Percentiles rank a stretch among this genome's conserved stretches.
Conservation (phyloP, 2,797 vertebrate genomes). For the Chromobotia macracanthus region DNA sequence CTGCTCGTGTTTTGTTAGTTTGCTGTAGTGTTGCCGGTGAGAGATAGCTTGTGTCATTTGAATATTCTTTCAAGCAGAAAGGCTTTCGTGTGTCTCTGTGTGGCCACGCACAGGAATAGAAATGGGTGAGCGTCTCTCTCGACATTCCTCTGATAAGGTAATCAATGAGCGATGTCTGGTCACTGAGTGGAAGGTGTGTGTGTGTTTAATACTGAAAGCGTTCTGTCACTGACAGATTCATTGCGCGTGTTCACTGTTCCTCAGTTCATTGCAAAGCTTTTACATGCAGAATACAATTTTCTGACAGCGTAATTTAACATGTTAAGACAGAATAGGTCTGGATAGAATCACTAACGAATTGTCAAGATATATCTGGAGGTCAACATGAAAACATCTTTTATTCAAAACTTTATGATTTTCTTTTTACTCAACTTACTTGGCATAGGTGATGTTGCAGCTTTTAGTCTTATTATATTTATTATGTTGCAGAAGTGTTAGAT, state of each 20-base stretch:
- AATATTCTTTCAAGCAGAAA: slow-evolving; percentile 35
- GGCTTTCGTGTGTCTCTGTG: background rate
- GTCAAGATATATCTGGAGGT: background rate
- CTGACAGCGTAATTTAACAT: slow-evolving; percentile 37
- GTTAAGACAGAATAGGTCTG: slow-evolving; percentile 33
- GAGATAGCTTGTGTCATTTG: slow-evolving; percentile 47
- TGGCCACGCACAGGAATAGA: slow-evolving; percentile 30
- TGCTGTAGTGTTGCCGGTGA: slow-evolving; percentile 24
- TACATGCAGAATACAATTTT: slow-evolving; percentile 29
- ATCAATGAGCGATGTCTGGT: slow-evolving; percentile 56
- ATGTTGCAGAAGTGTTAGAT: too few relatives aligned
- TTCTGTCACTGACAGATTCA: slow-evolving; percentile 29
- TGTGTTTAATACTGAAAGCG: slow-evolving; percentile 45
- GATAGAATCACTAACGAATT: slow-evolving; percentile 31
- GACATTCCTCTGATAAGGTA: slow-evolving; percentile 57
- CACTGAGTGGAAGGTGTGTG: slow-evolving; percentile 43
- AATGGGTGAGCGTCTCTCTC: slow-evolving; percentile 43
- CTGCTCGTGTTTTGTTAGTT: slow-evolving; percentile 31
- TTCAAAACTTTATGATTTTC: too few relatives aligned
- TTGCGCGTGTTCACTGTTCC: slow-evolving; percentile 1
- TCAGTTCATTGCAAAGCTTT: slow-evolving; percentile 38
- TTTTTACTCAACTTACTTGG: too few relatives aligned
- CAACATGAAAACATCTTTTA: background rate
- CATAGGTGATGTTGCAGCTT: background rate
- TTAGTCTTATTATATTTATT: background rate